Conservation (phyloP, 1,140 invertebrate species). For the Reticulitermes speratus region DNA sequence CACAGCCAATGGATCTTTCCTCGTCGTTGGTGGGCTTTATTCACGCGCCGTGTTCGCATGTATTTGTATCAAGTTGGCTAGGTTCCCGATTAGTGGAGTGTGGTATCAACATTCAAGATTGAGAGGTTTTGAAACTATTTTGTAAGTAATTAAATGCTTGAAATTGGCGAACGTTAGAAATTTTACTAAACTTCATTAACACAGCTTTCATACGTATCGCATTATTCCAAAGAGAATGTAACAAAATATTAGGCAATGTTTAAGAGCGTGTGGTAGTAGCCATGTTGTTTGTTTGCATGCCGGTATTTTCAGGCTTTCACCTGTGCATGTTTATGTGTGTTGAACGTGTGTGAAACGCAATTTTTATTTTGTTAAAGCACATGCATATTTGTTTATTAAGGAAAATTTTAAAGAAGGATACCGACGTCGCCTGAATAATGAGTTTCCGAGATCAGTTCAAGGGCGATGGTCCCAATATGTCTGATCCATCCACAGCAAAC, state of each 20-base stretch:
- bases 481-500: slow-evolving; percentile 29
- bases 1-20: no score
- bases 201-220: no score
- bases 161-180: no score
- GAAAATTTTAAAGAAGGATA: not conserved
- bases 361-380: not conserved
- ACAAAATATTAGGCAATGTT: not conserved
- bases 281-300: slow-evolving; percentile 15
- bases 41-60: no score
- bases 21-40: no score
- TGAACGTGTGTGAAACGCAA: not conserved
- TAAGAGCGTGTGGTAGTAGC: not conserved
- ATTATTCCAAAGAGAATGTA: not conserved
- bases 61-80: no score
- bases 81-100: no score
- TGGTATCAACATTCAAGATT: no score
- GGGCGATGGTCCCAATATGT: slow-evolving; percentile 19
- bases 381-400: not conserved
- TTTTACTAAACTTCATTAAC: no score
- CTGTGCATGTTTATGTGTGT: not conserved
- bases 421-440: not conserved
- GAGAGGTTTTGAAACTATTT: no score
- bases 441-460: slow-evolving; percentile 25
- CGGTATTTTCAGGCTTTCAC: not conserved
- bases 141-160: no score